Percentiles rank a stretch among this genome's conserved stretches.
These are phyloP conservation scores for Charaxes varanes DNA, from an alignment of 1,140 invertebrate genomes.

Conservation along the genomic window DNA sequence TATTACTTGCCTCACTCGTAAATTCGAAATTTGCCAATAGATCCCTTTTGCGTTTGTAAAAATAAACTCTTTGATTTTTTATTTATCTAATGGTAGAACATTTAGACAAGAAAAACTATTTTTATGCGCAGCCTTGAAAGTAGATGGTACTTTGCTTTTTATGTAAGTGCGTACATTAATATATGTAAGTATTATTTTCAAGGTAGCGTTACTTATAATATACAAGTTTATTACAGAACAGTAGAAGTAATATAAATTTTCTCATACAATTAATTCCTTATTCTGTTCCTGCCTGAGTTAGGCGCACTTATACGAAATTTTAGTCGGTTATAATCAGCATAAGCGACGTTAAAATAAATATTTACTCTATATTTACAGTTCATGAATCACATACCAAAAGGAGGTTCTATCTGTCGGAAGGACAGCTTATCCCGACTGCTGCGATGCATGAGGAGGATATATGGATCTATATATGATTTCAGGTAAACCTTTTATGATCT, in stretches of 20 bases:
- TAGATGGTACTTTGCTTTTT: too few relatives aligned
- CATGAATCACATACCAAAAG: slow-evolving; percentile 89
- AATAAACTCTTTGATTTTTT: background rate
- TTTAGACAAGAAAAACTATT: too few relatives aligned
- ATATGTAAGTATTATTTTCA: too few relatives aligned
- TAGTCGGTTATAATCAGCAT: background rate
- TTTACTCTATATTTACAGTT: slow-evolving; percentile 75
- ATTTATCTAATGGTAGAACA: too few relatives aligned
- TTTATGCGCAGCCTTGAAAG: too few relatives aligned
- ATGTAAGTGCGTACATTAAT: too few relatives aligned
- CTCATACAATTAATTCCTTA: too few relatives aligned
- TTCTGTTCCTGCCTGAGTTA: too few relatives aligned
- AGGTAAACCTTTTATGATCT: too few relatives aligned
- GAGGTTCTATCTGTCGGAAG: slow-evolving; percentile 86
- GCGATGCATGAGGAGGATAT: slow-evolving; percentile 86
- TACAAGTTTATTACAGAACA: too few relatives aligned
- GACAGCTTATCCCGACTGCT: slow-evolving; percentile 86
- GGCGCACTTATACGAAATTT: slow-evolving; percentile 1
- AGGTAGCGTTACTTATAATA: too few relatives aligned
- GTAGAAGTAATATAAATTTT: too few relatives aligned
- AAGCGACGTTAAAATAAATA: background rate
- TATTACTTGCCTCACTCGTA: slow-evolving; percentile 17
- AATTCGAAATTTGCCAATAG: slow-evolving; percentile 9
- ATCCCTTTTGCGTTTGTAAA: background rate
- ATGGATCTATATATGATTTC: slow-evolving; percentile 88